Conservation (phyloP, 2,888 invertebrate species). For the Drosophila limbata region DNA sequence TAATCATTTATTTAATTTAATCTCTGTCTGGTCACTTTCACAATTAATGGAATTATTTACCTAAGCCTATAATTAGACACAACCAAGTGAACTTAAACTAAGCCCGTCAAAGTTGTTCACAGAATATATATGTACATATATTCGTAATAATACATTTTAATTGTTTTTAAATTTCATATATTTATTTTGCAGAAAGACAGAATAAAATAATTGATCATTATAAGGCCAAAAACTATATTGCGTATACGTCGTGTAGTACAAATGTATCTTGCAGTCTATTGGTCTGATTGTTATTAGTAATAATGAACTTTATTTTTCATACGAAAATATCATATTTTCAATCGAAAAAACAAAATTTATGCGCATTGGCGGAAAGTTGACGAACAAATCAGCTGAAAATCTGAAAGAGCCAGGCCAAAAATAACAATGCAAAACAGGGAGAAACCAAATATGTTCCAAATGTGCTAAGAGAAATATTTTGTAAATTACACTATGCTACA, state of each 20-base stretch:
- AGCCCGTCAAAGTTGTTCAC: not conserved
- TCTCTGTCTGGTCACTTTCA: constrained; percentile 18
- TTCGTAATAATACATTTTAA: not conserved
- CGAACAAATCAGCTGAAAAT: constrained; percentile 5
- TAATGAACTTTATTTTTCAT: no score
- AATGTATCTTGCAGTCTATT: not conserved
- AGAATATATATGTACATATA: not conserved
- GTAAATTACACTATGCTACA: constrained; percentile 1
- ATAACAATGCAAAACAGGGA: constrained; percentile 2
- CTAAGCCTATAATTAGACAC: constrained; percentile 1
- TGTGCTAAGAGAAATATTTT: not conserved
- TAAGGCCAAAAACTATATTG: not conserved
- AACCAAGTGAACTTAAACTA: not conserved
- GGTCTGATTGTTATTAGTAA: no score
- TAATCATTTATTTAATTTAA: constrained; percentile 4
- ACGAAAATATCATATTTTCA: no score
- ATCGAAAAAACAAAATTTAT: constrained; percentile 3
- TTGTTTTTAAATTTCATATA: not conserved
- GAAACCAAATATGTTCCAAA: constrained; percentile 1
- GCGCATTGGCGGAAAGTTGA: constrained; percentile 4
- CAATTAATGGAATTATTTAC: constrained; percentile 11
- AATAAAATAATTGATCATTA: not conserved
- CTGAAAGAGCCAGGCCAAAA: not conserved
- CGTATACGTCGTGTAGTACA: not conserved
- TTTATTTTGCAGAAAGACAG: not conserved